phyloP scores from a whole-genome alignment of 2,113 vertebrate species.

The Pavo muticus region DNA sequence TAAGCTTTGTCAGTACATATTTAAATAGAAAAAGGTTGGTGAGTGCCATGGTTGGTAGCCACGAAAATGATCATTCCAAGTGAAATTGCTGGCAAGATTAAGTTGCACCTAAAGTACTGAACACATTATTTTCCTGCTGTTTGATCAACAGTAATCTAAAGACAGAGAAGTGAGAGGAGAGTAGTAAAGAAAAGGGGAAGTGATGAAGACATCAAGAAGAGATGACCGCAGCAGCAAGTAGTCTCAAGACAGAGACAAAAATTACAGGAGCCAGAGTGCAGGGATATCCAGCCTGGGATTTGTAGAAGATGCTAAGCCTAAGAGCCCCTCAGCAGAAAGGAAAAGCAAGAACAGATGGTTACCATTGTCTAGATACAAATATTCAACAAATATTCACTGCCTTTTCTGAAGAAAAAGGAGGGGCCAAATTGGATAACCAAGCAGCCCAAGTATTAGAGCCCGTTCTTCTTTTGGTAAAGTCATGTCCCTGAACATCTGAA shows the following conservation, averaged over 20 bases:
- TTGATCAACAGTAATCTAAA: not conserved
- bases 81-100: not conserved
- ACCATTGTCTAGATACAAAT: not conserved
- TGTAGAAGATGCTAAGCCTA: not conserved
- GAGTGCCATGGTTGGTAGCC: not conserved
- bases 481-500: rapidly evolving
- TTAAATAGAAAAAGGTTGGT: not conserved
- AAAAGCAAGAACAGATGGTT: not conserved
- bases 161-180: not conserved
- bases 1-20: not conserved
- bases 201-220: not conserved
- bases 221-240: not conserved
- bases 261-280: not conserved
- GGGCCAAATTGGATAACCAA: not conserved
- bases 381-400: not conserved
- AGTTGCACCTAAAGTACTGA: not conserved
- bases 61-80: not conserved
- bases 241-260: not conserved
- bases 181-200: not conserved
- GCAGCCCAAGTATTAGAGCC: not conserved
- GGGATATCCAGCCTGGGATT: not conserved
- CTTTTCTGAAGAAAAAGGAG: not conserved
- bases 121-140: not conserved
- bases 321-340: not conserved
- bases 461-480: not conserved